Conservation (phyloP, 2,113 vertebrate genomes). For the Rhynchopsitta pachyrhyncha region DNA sequence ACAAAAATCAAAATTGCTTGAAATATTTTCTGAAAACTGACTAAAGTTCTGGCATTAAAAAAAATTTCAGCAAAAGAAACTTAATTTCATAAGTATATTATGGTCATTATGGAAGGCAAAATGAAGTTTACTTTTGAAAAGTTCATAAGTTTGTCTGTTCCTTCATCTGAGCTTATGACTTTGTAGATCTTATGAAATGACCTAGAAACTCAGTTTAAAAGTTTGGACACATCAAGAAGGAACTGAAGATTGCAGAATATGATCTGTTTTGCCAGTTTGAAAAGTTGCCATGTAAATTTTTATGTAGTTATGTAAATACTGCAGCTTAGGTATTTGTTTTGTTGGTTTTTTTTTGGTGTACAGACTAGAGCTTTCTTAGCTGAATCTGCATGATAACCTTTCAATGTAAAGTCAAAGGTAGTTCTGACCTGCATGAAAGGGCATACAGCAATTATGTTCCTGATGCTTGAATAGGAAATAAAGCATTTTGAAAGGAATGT, state of each 20-base stretch:
- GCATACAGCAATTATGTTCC: not conserved
- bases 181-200: not conserved
- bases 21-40: not conserved
- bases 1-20: not conserved
- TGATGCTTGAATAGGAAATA: not conserved
- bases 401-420: not conserved
- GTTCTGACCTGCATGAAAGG: not conserved
- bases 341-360: not conserved
- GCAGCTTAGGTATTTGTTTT: not conserved
- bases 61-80: not conserved
- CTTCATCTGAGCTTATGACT: not conserved
- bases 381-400: not conserved
- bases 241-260: not conserved
- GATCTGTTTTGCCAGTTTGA: not conserved
- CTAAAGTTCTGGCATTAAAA: not conserved
- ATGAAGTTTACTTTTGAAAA: not conserved
- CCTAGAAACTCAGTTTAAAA: not conserved
- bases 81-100: not conserved
- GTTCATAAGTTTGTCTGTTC: not conserved
- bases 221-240: not conserved
- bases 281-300: not conserved
- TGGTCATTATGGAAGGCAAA: not conserved
- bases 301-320: not conserved
- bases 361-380: not conserved
- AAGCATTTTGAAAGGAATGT: not conserved